phyloP scores from a whole-genome alignment of 53 echinoderm and acorn worm genomes.

The Echinarachnius parma region DNA sequence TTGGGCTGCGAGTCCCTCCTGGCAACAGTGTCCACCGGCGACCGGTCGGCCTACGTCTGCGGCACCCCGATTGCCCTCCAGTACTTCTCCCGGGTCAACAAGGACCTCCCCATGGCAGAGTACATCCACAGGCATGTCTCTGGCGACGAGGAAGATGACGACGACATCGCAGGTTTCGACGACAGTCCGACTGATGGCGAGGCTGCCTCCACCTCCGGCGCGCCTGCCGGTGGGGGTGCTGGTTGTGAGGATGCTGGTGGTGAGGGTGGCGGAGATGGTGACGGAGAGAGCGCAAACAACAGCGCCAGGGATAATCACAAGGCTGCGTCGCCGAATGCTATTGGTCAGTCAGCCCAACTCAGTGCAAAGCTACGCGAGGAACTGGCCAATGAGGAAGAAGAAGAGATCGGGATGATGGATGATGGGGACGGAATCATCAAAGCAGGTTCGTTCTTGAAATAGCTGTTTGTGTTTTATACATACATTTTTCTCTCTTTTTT shows the following conservation, averaged over 20 bases:
- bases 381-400: slow-evolving; percentile 32
- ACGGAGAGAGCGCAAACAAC: neutral
- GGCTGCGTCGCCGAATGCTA: slow-evolving; percentile 3
- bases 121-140: slow-evolving; percentile 51
- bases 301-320: slow-evolving; percentile 8
- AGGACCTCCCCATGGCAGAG: slow-evolving; percentile 78
- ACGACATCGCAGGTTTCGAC: neutral
- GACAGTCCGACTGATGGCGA: slow-evolving; percentile 12
- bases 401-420: slow-evolving; percentile 43
- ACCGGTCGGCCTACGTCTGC: slow-evolving; percentile 80
- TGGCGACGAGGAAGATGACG: slow-evolving; percentile 6
- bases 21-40: slow-evolving; percentile 68
- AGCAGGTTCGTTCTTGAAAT: slow-evolving; percentile 4
- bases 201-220: slow-evolving; percentile 32
- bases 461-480: neutral
- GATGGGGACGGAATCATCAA: slow-evolving; percentile 31
- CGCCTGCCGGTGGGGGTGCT: neutral
- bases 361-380: slow-evolving; percentile 12
- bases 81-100: slow-evolving; percentile 89
- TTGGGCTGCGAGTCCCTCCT: slow-evolving; percentile 87
- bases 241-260: slow-evolving; percentile 5
- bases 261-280: neutral
- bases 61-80: slow-evolving; percentile 81
- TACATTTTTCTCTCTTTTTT: too few species aligned
- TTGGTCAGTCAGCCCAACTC: slow-evolving; percentile 22